phyloP scores from a whole-genome alignment of 2,888 invertebrate species.

The Fragum sueziense region DNA sequence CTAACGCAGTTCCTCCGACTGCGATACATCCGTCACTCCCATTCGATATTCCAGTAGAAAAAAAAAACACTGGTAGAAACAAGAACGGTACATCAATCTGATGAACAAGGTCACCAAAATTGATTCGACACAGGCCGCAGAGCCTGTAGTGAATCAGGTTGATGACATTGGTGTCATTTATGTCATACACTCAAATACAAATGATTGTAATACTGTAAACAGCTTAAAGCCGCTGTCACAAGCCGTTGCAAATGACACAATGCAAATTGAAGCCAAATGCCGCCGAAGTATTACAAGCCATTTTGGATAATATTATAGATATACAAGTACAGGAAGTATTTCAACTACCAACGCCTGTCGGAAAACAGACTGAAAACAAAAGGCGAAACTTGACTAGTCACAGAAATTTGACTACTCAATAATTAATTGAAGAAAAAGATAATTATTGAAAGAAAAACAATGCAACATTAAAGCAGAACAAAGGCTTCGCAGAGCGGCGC shows the following conservation, averaged over 20 bases:
- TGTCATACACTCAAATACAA: background rate
- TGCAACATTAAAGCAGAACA: background rate
- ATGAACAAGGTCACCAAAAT: background rate
- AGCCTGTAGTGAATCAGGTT: background rate
- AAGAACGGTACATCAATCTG: background rate
- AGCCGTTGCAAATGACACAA: background rate
- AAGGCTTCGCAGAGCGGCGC: too few relatives aligned
- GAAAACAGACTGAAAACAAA: background rate
- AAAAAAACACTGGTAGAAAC: background rate
- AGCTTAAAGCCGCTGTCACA: background rate
- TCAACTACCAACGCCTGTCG: background rate
- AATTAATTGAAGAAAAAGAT: background rate
- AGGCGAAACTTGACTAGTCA: background rate
- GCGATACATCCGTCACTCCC: background rate
- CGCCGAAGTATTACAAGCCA: background rate
- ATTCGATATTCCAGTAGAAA: background rate
- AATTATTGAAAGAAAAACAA: background rate
- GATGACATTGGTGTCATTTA: background rate
- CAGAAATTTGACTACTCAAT: background rate
- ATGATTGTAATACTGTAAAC: background rate
- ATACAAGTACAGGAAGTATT: background rate
- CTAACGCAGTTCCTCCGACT: background rate
- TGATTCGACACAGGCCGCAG: background rate
- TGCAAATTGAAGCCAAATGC: background rate
- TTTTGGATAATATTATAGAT: background rate